phyloP scores from a whole-genome alignment of 2,113 vertebrate genomes.

The Anolis sagrei region DNA sequence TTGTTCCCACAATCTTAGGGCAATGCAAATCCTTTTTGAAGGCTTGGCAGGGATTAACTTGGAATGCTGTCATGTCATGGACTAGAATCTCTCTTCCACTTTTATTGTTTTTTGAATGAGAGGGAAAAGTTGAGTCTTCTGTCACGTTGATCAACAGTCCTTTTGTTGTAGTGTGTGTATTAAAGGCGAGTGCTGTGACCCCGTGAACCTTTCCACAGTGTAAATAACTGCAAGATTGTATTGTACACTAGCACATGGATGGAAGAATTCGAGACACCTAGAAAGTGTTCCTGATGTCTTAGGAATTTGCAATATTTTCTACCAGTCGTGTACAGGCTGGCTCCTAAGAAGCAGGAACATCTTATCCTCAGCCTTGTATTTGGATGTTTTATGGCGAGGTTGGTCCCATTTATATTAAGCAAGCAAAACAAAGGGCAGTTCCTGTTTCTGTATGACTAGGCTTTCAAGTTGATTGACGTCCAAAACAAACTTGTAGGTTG shows the following conservation, averaged over 20 bases:
- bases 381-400: background rate
- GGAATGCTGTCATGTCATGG: constrained; percentile 1
- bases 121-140: constrained; percentile 2
- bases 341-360: background rate
- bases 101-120: background rate
- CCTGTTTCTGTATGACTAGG: constrained; percentile 12
- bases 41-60: background rate
- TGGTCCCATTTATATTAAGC: background rate
- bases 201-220: background rate
- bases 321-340: background rate
- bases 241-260: background rate
- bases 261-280: background rate
- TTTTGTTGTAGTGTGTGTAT: constrained; percentile 9
- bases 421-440: constrained; percentile 8
- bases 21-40: background rate
- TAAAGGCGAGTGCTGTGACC: background rate
- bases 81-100: background rate
- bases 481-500: background rate
- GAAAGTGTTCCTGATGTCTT: background rate
- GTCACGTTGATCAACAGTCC: background rate
- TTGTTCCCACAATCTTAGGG: background rate
- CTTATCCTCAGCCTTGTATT: background rate
- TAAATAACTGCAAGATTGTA: background rate
- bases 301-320: background rate
- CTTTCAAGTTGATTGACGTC: background rate